These are phyloP conservation scores for Drosophila putrida DNA, from an alignment of 2,888 invertebrate species.

Conservation along the genomic window DNA sequence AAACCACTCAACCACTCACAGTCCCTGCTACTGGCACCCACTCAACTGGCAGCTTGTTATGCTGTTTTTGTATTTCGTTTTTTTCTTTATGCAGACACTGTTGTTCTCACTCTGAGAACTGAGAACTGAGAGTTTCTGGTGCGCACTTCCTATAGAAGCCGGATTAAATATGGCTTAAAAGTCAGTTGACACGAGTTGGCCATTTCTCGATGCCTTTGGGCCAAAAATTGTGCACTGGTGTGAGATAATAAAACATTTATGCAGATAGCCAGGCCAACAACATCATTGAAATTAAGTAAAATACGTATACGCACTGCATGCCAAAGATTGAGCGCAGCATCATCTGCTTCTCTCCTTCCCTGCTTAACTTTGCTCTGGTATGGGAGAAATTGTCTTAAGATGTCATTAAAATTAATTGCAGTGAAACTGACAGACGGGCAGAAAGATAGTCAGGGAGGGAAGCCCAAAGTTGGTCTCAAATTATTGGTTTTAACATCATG, in stretches of 20 bases:
- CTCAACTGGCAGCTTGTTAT: conserved; percentile 57
- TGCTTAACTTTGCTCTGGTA: conserved; percentile 8
- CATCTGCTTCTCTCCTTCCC: background rate
- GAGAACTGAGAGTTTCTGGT: conserved; percentile 45
- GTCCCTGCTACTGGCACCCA: conserved; percentile 24
- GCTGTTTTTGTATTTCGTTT: conserved; percentile 29
- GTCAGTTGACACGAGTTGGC: conserved; percentile 79
- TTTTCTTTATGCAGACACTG: conserved; percentile 28
- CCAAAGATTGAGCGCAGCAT: conserved; percentile 13
- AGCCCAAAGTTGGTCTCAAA: conserved; percentile 18
- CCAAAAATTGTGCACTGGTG: conserved; percentile 64
- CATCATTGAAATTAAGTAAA: conserved; percentile 77
- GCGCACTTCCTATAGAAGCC: conserved; percentile 67
- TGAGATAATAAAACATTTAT: conserved; percentile 78
- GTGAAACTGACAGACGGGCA: conserved; percentile 22
- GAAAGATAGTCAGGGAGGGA: background rate
- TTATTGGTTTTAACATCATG: conserved; percentile 23
- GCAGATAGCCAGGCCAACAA: conserved; percentile 65
- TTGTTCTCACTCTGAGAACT: background rate
- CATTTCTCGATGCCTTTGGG: conserved; percentile 65
- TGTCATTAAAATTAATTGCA: conserved; percentile 69
- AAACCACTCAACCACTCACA: conserved; percentile 16
- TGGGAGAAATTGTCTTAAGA: conserved; percentile 59
- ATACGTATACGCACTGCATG: conserved; percentile 53
- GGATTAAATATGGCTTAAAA: conserved; percentile 79